Percentiles rank a stretch among this genome's conserved stretches.
These are phyloP conservation scores for Piprites chloris DNA, from an alignment of 2,113 vertebrate genomes.

Conservation along the genomic window DNA sequence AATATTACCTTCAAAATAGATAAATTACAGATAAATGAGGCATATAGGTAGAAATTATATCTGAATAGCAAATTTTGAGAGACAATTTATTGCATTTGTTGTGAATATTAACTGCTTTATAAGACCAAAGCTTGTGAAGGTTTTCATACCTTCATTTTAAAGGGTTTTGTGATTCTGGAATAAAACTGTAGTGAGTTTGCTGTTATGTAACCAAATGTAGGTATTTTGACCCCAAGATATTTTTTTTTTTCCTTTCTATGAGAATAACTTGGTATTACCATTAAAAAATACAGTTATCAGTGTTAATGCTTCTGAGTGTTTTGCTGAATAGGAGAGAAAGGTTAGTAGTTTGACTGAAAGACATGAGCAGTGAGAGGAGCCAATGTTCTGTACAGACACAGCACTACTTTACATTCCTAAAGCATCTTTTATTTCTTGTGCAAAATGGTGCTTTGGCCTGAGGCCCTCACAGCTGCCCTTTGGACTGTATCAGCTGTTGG, in stretches of 20 bases:
- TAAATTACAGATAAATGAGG: not conserved
- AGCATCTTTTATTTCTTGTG: conserved; percentile 58
- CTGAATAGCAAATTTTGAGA: not conserved
- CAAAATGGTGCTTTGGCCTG: conserved; percentile 41
- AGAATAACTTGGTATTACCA: not conserved
- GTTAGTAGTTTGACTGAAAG: not conserved
- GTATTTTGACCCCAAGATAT: not conserved
- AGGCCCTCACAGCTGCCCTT: conserved; percentile 27
- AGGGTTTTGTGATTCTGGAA: not conserved
- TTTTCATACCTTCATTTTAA: not conserved
- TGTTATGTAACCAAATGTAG: not conserved
- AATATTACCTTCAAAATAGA: not conserved
- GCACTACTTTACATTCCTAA: conserved; percentile 56
- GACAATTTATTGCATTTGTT: not conserved
- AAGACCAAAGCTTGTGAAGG: not conserved
- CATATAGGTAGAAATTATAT: not conserved
- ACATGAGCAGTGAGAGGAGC: not conserved
- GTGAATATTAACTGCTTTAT: not conserved
- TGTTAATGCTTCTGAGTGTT: not conserved
- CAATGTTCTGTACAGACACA: not conserved
- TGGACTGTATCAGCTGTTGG: conserved; percentile 32
- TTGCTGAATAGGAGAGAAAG: not conserved
- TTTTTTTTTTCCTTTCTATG: not conserved
- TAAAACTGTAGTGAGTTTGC: not conserved
- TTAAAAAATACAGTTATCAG: not conserved